Evolutionary conservation across 30 jellyfish, hydroid and myxozoan genomes (phyloP).

Genomic region (Hydra vulgaris): DNA sequence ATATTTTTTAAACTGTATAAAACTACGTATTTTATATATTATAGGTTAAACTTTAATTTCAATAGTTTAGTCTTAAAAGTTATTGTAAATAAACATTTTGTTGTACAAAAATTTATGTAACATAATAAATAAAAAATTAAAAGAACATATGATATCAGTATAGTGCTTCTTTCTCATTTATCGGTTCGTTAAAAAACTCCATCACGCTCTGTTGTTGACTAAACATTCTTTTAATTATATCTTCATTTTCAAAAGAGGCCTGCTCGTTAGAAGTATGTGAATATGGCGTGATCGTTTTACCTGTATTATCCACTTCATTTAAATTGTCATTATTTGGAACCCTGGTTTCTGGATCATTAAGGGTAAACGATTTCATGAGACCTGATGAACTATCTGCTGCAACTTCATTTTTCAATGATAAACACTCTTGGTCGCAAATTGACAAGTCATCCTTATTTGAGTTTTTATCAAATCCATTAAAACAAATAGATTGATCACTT

Average conservation of each 20-base stretch:
- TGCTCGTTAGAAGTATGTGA: background rate
- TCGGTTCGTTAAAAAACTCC: slow-evolving; percentile 54
- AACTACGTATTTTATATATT: no score
- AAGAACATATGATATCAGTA: no score
- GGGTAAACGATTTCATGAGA: background rate
- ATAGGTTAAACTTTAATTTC: no score
- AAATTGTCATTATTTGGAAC: background rate
- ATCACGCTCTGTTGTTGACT: slow-evolving; percentile 64
- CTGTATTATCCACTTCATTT: background rate
- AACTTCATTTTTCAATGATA: background rate
- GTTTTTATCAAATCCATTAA: background rate
- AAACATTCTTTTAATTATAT: slow-evolving; percentile 54
- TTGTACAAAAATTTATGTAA: no score
- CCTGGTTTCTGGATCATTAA: background rate
- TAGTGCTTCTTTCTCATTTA: background rate
- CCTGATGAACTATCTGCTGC: background rate
- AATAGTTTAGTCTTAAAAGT: no score
- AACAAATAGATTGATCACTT: background rate
- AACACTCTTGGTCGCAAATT: background rate
- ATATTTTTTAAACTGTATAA: no score
- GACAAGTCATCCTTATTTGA: background rate
- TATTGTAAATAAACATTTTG: no score
- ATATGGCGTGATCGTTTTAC: background rate
- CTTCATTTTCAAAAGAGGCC: slow-evolving; percentile 27
- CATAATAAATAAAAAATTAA: no score